These are phyloP conservation scores for Sialis lutaria DNA, from an alignment of 2,888 invertebrate genomes.

Conservation along the genomic window DNA sequence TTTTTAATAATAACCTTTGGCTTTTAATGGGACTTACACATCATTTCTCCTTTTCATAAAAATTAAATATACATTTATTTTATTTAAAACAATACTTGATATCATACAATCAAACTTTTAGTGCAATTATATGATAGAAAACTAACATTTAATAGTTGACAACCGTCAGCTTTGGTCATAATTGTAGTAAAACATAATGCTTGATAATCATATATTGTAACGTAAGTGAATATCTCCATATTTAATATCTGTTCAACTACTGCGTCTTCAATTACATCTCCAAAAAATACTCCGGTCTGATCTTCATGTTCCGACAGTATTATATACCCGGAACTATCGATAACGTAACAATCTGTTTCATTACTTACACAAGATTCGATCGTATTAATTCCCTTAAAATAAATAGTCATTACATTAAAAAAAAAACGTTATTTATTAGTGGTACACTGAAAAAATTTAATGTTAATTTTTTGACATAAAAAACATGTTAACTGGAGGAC, in stretches of 20 bases:
- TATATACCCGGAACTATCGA: conserved; percentile 83
- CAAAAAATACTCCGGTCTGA: conserved; percentile 66
- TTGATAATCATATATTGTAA: conserved; percentile 74
- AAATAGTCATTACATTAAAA: conserved; percentile 9
- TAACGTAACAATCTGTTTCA: conserved; percentile 63
- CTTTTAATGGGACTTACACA: no score
- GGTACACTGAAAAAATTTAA: no score
- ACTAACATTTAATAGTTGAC: conserved; percentile 21
- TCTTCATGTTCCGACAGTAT: conserved; percentile 48
- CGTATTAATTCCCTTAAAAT: conserved; percentile 18
- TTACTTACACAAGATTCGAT: conserved; percentile 38
- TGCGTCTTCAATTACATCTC: conserved; percentile 57
- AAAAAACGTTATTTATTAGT: no score
- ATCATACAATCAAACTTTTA: no score
- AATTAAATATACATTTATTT: background rate
- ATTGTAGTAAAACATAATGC: conserved; percentile 45
- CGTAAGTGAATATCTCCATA: conserved; percentile 50
- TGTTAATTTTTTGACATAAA: no score
- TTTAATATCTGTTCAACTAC: conserved; percentile 60
- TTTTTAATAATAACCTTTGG: no score
- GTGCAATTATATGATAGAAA: background rate
- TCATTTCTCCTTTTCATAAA: background rate
- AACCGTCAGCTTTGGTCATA: conserved; percentile 19
- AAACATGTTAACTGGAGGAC: no score
- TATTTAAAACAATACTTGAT: no score